Conservation (phyloP, 2,888 invertebrate species). For the Tanytarsus gracilentus region DNA sequence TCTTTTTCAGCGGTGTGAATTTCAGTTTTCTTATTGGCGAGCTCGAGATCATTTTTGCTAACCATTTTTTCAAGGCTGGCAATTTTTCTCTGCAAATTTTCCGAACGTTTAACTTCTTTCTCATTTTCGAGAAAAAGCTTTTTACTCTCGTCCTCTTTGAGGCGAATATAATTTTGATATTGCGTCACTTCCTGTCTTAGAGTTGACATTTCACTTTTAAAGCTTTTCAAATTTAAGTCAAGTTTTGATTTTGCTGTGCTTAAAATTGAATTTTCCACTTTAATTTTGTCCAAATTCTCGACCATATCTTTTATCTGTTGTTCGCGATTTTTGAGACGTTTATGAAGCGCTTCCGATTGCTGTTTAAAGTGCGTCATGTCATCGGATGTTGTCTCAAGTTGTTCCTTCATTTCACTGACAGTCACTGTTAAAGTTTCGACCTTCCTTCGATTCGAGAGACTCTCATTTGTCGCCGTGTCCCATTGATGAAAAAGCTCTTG, state of each 20-base stretch:
- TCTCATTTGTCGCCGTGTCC: constrained; percentile 6
- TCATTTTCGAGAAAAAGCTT: neutral
- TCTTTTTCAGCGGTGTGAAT: constrained; percentile 12
- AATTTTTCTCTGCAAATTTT: neutral
- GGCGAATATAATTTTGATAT: neutral
- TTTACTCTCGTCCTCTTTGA: constrained; percentile 9
- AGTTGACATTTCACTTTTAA: neutral
- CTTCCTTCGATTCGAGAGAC: neutral
- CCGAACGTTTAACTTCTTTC: neutral
- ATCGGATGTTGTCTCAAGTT: neutral
- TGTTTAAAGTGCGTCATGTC: neutral
- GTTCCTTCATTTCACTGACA: neutral
- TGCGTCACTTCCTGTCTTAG: neutral
- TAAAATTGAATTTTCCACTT: neutral
- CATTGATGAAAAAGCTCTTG: neutral
- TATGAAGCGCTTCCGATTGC: neutral
- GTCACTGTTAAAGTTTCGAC: neutral
- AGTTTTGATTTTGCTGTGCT: neutral
- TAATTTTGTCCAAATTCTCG: neutral
- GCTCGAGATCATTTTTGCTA: neutral
- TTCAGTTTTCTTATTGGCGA: neutral
- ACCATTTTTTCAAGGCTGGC: neutral
- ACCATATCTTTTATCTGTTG: neutral
- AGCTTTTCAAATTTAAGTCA: neutral
- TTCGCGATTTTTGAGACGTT: neutral